A percentile compares a stretch with the other conserved stretches of the same genome.
phyloP scores from a whole-genome alignment of 2,888 invertebrate genomes.

The Hecatera dysodea region DNA sequence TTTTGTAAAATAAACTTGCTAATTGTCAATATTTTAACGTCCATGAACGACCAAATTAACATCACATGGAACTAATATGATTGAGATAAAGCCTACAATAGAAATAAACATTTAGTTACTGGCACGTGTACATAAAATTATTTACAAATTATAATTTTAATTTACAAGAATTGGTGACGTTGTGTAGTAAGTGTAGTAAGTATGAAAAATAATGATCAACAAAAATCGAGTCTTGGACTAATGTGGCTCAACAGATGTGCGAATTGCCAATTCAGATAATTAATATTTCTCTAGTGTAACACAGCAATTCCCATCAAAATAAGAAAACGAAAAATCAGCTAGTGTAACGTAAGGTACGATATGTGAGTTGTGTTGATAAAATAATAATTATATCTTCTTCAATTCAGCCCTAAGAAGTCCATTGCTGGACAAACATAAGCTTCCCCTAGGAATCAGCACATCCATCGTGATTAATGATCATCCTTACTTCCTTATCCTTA shows the following conservation, averaged over 20 bases:
- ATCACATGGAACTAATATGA: constrained; percentile 36
- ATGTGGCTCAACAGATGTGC: constrained; percentile 1
- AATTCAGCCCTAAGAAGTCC: neutral
- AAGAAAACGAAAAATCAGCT: neutral
- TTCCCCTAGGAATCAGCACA: too few relatives aligned
- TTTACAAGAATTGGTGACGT: too few relatives aligned
- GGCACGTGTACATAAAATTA: constrained; percentile 6
- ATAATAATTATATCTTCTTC: neutral
- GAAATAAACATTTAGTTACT: constrained; percentile 7
- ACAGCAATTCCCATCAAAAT: constrained; percentile 21
- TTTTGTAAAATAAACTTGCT: neutral
- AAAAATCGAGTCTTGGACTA: neutral
- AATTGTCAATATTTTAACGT: constrained; percentile 28
- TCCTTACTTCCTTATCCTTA: too few relatives aligned
- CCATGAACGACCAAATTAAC: constrained; percentile 19
- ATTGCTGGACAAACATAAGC: neutral
- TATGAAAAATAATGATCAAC: too few relatives aligned
- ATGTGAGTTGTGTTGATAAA: neutral
- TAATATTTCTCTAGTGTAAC: neutral
- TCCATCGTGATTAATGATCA: too few relatives aligned
- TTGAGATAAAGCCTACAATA: constrained; percentile 5
- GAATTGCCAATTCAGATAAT: neutral
- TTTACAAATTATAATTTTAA: too few relatives aligned
- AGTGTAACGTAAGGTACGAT: neutral
- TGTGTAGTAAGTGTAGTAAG: too few relatives aligned